Percentiles rank a stretch among this genome's conserved stretches.
Evolutionary conservation across 1,140 invertebrate species (phyloP).

Genomic region (Diplogasteroides magnus): DNA sequence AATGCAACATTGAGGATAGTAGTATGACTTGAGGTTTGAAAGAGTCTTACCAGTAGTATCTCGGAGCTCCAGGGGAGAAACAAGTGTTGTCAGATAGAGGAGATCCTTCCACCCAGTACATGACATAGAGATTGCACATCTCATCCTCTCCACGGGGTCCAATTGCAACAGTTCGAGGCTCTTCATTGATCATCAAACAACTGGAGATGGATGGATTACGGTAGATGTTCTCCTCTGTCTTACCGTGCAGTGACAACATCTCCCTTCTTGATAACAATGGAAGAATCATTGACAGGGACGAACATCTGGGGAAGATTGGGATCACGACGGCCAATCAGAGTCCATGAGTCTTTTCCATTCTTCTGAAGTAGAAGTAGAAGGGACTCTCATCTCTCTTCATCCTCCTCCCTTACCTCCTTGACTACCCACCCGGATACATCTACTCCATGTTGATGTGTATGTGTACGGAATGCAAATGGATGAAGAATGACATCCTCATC

Average conservation of each 20-base stretch:
- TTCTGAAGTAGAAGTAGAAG: conserved; percentile 7
- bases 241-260: conserved; percentile 64
- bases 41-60: conserved; percentile 69
- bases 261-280: conserved; percentile 62
- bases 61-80: conserved; percentile 68
- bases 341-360: conserved; percentile 68
- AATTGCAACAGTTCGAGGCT: conserved; percentile 57
- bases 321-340: conserved; percentile 79
- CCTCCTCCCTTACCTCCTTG: conserved; percentile 22
- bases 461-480: conserved; percentile 88
- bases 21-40: too few relatives aligned
- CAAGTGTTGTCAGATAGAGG: conserved; percentile 78
- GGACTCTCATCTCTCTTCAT: conserved; percentile 1
- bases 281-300: conserved; percentile 71
- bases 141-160: conserved; percentile 82
- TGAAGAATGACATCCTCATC: conserved; percentile 75
- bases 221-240: conserved; percentile 1
- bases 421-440: conserved; percentile 46
- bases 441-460: conserved; percentile 67
- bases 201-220: conserved; percentile 61
- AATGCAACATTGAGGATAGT: too few relatives aligned
- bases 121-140: conserved; percentile 97
- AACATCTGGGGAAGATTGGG: conserved; percentile 87
- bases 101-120: conserved; percentile 87
- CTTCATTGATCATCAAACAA: conserved; percentile 79